Conservation (phyloP, 2,113 vertebrate genomes). For the Hylia prasina region DNA sequence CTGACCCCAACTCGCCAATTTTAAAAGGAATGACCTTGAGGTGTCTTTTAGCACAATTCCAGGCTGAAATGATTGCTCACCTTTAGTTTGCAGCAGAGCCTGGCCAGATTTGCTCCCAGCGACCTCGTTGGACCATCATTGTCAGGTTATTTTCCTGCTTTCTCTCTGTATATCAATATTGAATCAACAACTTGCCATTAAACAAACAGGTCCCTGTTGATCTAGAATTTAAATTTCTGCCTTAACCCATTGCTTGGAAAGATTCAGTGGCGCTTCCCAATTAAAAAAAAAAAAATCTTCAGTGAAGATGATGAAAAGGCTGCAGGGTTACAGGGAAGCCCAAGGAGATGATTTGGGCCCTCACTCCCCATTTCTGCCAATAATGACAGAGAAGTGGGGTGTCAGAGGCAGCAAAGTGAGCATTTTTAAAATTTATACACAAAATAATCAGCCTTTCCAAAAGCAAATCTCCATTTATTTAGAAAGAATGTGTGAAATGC, state of each 20-base stretch:
- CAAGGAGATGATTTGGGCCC: neutral
- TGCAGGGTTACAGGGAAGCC: neutral
- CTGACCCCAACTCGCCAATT: neutral
- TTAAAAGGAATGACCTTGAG: conserved; percentile 11
- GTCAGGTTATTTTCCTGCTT: neutral
- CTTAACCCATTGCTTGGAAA: neutral
- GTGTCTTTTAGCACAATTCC: neutral
- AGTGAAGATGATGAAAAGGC: neutral
- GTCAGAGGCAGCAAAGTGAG: neutral
- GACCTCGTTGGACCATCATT: neutral
- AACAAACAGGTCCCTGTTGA: neutral
- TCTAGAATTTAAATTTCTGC: neutral
- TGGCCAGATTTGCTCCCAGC: neutral
- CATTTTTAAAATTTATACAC: neutral
- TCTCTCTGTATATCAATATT: neutral
- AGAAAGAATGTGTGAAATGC: neutral
- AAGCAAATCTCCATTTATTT: neutral
- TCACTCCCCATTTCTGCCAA: neutral
- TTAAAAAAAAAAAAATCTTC: neutral
- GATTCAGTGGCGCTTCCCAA: neutral
- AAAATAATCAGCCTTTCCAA: neutral
- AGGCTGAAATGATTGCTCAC: neutral
- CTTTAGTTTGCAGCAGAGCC: conserved; percentile 7
- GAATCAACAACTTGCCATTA: neutral
- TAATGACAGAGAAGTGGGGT: neutral